A percentile compares a stretch with the other conserved stretches of the same genome.
These are phyloP conservation scores for Epizoanthus illoricatus DNA, from an alignment of 92 coral and sea anemone genomes.

Conservation along the genomic window DNA sequence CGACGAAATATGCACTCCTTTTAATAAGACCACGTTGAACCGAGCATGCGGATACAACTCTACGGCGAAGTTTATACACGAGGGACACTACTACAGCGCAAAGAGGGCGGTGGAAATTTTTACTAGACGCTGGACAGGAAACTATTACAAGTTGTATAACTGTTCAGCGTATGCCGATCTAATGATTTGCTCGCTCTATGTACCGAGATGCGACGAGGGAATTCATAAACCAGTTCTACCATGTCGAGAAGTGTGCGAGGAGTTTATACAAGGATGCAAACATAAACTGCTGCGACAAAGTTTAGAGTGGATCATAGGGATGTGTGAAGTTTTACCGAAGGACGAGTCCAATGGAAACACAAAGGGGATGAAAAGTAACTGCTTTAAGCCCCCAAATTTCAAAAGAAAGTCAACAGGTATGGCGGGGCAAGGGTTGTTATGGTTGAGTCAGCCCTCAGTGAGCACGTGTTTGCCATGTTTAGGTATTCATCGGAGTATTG, in stretches of 20 bases:
- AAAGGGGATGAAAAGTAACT: constrained; percentile 31
- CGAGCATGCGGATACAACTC: constrained; percentile 54
- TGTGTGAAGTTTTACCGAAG: constrained; percentile 56
- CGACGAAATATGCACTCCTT: constrained; percentile 37
- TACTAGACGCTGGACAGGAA: neutral
- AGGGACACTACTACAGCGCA: neutral
- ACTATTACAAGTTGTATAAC: constrained; percentile 25
- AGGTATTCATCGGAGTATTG: too few species aligned
- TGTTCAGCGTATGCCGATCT: constrained; percentile 55
- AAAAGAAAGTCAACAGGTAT: constrained; percentile 25
- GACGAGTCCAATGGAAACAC: constrained; percentile 45
- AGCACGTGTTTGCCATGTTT: too few species aligned
- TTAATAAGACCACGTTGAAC: constrained; percentile 35
- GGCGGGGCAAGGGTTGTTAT: too few species aligned
- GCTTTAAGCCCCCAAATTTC: constrained; percentile 70
- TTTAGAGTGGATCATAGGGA: constrained; percentile 62
- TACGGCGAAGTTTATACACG: constrained; percentile 38
- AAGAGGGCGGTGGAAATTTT: constrained; percentile 23
- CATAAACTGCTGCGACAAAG: constrained; percentile 2
- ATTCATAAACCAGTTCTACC: constrained; percentile 54
- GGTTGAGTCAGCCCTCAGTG: too few species aligned
- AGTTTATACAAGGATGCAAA: constrained; percentile 68
- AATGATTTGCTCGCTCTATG: constrained; percentile 48
- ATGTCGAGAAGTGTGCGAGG: constrained; percentile 75
- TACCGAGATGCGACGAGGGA: constrained; percentile 52